Base-by-base conservation (phyloP, 2,888 invertebrate genomes). In the Acheta domesticus region DNA sequence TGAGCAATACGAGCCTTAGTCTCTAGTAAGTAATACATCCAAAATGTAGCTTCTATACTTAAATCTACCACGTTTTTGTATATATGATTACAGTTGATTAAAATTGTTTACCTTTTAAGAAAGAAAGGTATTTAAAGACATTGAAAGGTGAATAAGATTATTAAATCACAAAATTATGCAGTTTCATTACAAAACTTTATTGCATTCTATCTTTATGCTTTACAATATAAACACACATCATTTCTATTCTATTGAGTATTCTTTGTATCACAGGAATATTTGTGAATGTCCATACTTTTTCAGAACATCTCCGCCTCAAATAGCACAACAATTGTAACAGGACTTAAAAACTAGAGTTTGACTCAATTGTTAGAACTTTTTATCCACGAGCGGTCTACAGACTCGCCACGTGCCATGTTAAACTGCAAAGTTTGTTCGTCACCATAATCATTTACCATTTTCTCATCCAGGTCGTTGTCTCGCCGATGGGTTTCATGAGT, bases 341-440 rank as follows among this genome's bases (percentile, higher is more conserved):
- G n/a, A 62, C 14, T 62, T 19, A n/a, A 62, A 62, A 14, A 62
- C 62, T 36, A 62, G 14, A 62, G n/a, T 62, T 14, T 62, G 16
- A 62, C n/a, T 19, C 62, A 62, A 62, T 62, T 62, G 62, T 62
- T 62, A 62, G 62, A 62, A 62, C 62, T 62, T 62, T 62, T 62
- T 62, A 19, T 19, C 62, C n/a, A 19, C 62, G 62, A 62, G 62
- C 62, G 14, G n/a, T 62, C 62, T 5, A 62, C 62, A 11, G 62
- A 62, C n/a, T 19, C 14, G 62, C 62, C 36, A 19, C 62, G 62
- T 19, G 62, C 62, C 14, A 62, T 62, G 62, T 62, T 62, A 62
- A n/a, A 62, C n/a, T 62, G 62, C 62, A 62, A n/a, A 8, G 36
- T 36, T 11, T 2, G n/a, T 8, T 19, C 62, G n/a, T n/a, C 14